These are phyloP conservation scores for Anisognathus igniventris DNA, from an alignment of 2,797 vertebrate species.

Conservation along the genomic window DNA sequence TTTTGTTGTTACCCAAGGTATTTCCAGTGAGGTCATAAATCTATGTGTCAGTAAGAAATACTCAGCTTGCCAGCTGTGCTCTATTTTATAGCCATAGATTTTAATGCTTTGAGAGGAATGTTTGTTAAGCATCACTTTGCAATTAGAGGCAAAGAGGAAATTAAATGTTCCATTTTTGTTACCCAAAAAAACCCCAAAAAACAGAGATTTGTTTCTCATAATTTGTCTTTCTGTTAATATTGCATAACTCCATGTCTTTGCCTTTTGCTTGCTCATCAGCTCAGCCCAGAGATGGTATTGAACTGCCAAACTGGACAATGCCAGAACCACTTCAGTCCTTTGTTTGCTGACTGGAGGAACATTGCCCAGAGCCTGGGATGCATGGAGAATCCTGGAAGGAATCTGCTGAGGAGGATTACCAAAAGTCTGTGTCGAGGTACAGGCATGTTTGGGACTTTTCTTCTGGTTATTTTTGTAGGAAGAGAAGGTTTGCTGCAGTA, in stretches of 20 bases:
- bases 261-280: slow-evolving; percentile 17
- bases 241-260: not conserved
- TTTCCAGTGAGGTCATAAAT: slow-evolving; percentile 53
- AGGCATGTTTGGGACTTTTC: not conserved
- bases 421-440: slow-evolving; percentile 51
- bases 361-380: not conserved
- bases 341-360: slow-evolving; percentile 19
- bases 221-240: not conserved
- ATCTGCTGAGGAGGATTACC: not conserved
- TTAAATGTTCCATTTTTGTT: not conserved
- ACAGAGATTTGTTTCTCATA: not conserved
- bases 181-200: not conserved
- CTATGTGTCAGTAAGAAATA: slow-evolving; percentile 24
- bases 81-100: slow-evolving; percentile 27
- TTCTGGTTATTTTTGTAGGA: not conserved
- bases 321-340: slow-evolving; percentile 34
- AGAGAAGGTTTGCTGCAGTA: not conserved
- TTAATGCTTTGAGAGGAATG: not conserved
- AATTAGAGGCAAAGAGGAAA: not conserved
- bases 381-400: not conserved
- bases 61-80: slow-evolving; percentile 36
- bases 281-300: not conserved
- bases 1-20: slow-evolving; percentile 28
- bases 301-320: not conserved
- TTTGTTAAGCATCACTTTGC: not conserved